These are phyloP conservation scores for Hystrix brachyura DNA, from an alignment of 2,113 vertebrate species.

Conservation along the genomic window DNA sequence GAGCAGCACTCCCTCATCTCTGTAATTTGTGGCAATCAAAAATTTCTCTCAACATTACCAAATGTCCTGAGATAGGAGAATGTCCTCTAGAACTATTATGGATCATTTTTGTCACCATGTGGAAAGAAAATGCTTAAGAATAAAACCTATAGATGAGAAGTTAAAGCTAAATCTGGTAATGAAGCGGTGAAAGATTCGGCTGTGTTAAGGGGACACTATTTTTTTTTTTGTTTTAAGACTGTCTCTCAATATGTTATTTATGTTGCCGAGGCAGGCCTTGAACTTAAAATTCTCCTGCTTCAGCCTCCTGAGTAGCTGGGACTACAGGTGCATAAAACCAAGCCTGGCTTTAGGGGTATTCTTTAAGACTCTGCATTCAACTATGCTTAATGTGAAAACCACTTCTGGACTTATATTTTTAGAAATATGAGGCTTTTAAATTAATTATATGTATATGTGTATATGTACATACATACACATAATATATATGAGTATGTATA, in stretches of 20 bases:
- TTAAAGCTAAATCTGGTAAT: not conserved
- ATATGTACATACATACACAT: not conserved
- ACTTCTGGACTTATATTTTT: not conserved
- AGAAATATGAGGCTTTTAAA: not conserved
- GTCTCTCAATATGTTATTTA: not conserved
- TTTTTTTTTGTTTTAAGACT: not conserved
- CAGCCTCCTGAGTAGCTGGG: not conserved
- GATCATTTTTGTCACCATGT: not conserved
- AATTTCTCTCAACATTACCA: not conserved
- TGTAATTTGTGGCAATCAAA: not conserved
- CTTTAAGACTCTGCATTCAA: not conserved
- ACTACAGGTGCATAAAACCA: not conserved
- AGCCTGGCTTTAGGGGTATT: not conserved
- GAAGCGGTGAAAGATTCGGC: not conserved
- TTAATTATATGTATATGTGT: not conserved
- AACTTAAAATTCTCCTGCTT: too few relatives aligned
- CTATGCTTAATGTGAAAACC: not conserved
- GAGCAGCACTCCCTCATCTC: not conserved
- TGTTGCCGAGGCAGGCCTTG: too few relatives aligned
- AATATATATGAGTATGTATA: not conserved
- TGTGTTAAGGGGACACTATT: not conserved
- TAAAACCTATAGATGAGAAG: not conserved
- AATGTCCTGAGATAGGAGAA: not conserved
- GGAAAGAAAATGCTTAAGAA: not conserved
- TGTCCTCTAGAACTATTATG: not conserved